These are phyloP conservation scores for Lithodes maja DNA, from an alignment of 2,888 invertebrate genomes.

Conservation along the genomic window DNA sequence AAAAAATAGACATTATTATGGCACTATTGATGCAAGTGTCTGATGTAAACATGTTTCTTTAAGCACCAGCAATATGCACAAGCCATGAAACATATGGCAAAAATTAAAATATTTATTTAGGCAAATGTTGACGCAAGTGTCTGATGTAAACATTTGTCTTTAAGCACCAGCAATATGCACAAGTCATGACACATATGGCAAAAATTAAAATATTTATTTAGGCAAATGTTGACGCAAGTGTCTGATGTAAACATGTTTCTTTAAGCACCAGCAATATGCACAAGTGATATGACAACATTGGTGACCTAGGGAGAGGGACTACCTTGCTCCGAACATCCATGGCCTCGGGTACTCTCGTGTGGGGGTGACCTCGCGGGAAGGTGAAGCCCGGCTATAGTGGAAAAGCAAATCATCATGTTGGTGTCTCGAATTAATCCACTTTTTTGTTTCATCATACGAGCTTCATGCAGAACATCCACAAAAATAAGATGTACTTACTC, in stretches of 20 bases:
- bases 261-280: constrained; percentile 8
- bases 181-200: constrained; percentile 22
- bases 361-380: constrained; percentile 71
- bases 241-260: constrained; percentile 12
- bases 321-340: constrained; percentile 72
- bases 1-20: background rate
- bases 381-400: constrained; percentile 68
- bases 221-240: background rate
- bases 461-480: constrained; percentile 13
- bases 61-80: constrained; percentile 35
- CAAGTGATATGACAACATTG: background rate
- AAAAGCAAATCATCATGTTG: constrained; percentile 36
- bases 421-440: background rate
- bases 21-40: constrained; percentile 1
- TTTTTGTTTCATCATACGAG: background rate
- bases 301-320: constrained; percentile 31
- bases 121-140: background rate
- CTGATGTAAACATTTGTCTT: constrained; percentile 9
- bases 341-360: constrained; percentile 72
- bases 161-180: constrained; percentile 24
- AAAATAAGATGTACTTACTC: background rate
- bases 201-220: background rate
- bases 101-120: background rate
- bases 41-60: constrained; percentile 9
- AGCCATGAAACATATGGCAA: constrained; percentile 18